Percentiles rank a stretch among this genome's conserved stretches.
Conservation (phyloP, 2,888 invertebrate genomes). For the Hemistola chrysoprasaria region DNA sequence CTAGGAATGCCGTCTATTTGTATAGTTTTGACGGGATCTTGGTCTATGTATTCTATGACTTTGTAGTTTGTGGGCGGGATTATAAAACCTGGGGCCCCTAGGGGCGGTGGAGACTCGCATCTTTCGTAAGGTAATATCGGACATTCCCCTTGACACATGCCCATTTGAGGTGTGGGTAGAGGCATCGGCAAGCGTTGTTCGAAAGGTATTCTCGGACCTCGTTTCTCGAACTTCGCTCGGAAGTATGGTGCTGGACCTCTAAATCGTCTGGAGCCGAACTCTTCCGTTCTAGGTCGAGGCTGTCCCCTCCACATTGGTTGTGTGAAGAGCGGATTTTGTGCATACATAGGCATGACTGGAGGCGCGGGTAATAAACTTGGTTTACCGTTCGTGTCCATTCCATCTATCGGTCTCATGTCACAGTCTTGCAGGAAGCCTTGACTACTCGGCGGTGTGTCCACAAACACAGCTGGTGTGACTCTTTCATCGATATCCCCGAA, state of each 20-base stretch:
- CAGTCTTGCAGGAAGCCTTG: conserved; percentile 57
- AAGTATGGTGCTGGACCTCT: conserved; percentile 56
- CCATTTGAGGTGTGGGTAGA: conserved; percentile 61
- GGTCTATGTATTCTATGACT: conserved; percentile 69
- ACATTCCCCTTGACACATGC: conserved; percentile 60
- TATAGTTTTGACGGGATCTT: conserved; percentile 89
- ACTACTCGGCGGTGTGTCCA: conserved; percentile 56
- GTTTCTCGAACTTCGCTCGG: conserved; percentile 60
- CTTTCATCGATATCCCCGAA: conserved; percentile 81
- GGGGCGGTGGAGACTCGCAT: conserved; percentile 55
- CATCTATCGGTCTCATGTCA: conserved; percentile 62
- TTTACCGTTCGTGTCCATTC: conserved; percentile 34
- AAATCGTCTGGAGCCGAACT: conserved; percentile 59
- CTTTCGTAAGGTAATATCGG: conserved; percentile 64
- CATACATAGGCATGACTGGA: conserved; percentile 49
- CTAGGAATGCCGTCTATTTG: conserved; percentile 91
- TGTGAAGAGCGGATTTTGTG: conserved; percentile 34
- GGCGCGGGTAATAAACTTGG: conserved; percentile 47
- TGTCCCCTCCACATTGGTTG: conserved; percentile 58
- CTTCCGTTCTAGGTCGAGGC: conserved; percentile 55
- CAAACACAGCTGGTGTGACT: conserved; percentile 55
- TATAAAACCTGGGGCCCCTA: conserved; percentile 60
- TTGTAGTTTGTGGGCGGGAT: conserved; percentile 64
- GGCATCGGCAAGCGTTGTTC: conserved; percentile 48
- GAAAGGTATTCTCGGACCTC: conserved; percentile 50